Conservation (phyloP, 2,797 vertebrate species). For the Chelon auratus region DNA sequence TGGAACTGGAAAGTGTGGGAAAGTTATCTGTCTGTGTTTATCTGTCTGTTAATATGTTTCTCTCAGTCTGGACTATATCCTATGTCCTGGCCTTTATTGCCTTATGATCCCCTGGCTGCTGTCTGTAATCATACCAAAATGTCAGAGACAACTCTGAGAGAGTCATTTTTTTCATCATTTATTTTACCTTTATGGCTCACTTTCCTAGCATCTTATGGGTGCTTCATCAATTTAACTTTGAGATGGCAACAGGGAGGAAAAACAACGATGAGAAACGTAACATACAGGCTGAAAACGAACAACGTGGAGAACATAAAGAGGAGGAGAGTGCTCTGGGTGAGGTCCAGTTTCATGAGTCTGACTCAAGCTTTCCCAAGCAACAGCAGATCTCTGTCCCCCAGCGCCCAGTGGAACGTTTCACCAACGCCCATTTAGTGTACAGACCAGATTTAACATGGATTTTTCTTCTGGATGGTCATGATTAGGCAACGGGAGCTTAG, state of each 20-base stretch:
- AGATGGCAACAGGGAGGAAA: neutral
- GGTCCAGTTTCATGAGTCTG: slow-evolving; percentile 62
- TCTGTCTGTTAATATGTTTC: slow-evolving; percentile 47
- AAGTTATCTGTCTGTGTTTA: slow-evolving; percentile 48
- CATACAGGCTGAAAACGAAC: neutral
- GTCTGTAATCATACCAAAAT: slow-evolving; percentile 55
- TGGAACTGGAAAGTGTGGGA: slow-evolving; percentile 27
- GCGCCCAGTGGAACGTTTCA: slow-evolving; percentile 46
- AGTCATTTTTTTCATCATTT: neutral
- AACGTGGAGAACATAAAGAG: neutral
- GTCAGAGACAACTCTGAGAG: slow-evolving; percentile 32
- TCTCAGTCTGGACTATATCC: slow-evolving; percentile 71
- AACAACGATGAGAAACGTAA: neutral
- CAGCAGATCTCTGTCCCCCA: slow-evolving; percentile 44
- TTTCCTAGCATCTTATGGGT: neutral
- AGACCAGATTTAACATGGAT: slow-evolving; percentile 36
- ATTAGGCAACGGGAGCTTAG: slow-evolving; percentile 41
- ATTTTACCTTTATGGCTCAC: neutral
- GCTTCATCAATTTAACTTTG: neutral
- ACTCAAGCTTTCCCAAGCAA: slow-evolving; percentile 77
- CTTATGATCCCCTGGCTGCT: slow-evolving; percentile 54
- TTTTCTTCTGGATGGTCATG: slow-evolving; percentile 33
- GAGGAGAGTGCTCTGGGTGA: slow-evolving; percentile 40
- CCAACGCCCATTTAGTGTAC: slow-evolving; percentile 48
- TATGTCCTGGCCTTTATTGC: slow-evolving; percentile 67